Conservation (phyloP, 2,888 invertebrate species). For the Abrostola triplasia region DNA sequence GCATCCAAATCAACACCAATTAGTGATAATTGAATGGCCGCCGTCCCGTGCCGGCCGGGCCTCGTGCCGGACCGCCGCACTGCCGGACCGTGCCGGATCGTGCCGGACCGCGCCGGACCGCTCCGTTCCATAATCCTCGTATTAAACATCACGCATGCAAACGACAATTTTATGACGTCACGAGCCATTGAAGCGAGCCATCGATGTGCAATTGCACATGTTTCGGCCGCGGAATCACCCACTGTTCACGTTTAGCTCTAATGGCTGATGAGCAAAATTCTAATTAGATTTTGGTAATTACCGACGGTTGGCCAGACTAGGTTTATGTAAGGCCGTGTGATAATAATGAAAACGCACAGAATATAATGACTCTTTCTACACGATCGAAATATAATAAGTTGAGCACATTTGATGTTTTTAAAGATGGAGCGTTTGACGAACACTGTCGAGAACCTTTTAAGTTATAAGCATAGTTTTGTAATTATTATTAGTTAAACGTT, state of each 20-base stretch:
- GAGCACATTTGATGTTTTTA: too few species aligned
- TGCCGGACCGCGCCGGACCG: constrained; percentile 15
- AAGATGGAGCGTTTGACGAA: too few species aligned
- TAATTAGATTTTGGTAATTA: constrained; percentile 18
- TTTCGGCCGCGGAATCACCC: background rate
- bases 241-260: constrained; percentile 9
- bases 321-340: background rate
- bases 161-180: constrained; percentile 33
- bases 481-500: too few species aligned
- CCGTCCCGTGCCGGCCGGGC: background rate
- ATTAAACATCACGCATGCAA: constrained; percentile 24
- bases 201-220: constrained; percentile 11
- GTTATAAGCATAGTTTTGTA: too few species aligned
- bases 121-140: constrained; percentile 9
- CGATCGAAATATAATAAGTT: too few species aligned
- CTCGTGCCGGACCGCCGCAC: background rate
- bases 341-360: background rate
- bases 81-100: background rate
- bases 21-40: constrained; percentile 49
- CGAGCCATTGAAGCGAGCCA: constrained; percentile 2
- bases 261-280: constrained; percentile 19
- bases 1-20: constrained; percentile 57
- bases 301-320: background rate
- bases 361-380: background rate
- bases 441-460: too few species aligned